Percentiles rank a stretch among this genome's conserved stretches.
Conservation (phyloP, 2,113 vertebrate species). For the Candoia aspera region DNA sequence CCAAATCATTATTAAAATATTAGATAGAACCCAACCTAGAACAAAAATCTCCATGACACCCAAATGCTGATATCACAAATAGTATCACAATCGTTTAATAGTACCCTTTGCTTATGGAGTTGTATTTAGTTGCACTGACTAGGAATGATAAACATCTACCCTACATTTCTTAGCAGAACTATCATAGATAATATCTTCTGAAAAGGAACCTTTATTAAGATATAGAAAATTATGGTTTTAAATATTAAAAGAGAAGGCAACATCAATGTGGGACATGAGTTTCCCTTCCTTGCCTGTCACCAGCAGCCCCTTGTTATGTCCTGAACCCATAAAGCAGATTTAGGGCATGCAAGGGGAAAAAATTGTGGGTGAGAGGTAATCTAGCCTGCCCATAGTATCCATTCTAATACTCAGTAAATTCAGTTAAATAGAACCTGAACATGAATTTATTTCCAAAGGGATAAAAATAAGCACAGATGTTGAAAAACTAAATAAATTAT, state of each 20-base stretch:
- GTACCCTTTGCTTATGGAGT: neutral
- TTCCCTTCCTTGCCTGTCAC: neutral
- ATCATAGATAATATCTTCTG: neutral
- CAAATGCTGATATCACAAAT: neutral
- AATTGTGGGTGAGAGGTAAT: neutral
- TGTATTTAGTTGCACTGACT: neutral
- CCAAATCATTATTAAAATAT: neutral
- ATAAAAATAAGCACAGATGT: neutral
- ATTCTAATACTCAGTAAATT: neutral
- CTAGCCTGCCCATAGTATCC: neutral
- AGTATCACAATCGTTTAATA: neutral
- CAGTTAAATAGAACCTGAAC: neutral
- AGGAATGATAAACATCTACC: neutral
- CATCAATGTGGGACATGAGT: neutral
- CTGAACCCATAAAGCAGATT: neutral
- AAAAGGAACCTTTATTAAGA: neutral
- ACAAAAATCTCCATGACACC: neutral
- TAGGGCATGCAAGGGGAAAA: neutral
- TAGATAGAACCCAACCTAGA: neutral
- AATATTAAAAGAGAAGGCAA: neutral
- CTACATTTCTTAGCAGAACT: neutral
- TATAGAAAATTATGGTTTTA: neutral
- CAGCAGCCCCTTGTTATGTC: neutral
- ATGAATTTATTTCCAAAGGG: neutral
- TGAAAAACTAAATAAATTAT: neutral